Evolutionary conservation across 2,888 invertebrate species (phyloP).

Genomic region (Drosophila anomalata): DNA sequence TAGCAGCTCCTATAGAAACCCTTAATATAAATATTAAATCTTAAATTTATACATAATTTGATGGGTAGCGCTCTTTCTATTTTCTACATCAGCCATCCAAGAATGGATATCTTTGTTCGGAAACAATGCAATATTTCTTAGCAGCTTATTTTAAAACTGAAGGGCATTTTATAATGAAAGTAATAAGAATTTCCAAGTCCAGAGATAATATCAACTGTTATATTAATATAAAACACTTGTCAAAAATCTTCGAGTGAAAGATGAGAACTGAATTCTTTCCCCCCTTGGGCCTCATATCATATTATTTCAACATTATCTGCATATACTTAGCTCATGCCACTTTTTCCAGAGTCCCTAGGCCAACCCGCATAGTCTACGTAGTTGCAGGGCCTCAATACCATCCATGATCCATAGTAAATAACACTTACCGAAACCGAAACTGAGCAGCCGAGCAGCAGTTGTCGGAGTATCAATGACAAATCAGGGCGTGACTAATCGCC

Average conservation of each 20-base stretch:
- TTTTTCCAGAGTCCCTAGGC: constrained; percentile 19
- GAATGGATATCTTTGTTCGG: neutral
- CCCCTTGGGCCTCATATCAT: constrained; percentile 1
- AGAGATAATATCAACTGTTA: too few species aligned
- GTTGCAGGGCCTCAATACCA: constrained; percentile 12
- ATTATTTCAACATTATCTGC: constrained; percentile 24
- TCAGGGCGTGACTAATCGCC: constrained; percentile 73
- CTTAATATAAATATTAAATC: constrained; percentile 6
- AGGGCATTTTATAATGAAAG: neutral
- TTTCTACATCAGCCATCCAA: neutral
- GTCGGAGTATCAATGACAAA: constrained; percentile 69
- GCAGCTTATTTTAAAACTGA: too few species aligned
- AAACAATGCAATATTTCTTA: too few species aligned
- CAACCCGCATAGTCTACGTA: constrained; percentile 20
- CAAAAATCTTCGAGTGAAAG: neutral
- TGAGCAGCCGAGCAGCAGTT: constrained; percentile 30
- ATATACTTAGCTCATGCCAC: neutral
- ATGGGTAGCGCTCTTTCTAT: neutral
- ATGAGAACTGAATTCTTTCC: neutral
- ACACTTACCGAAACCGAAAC: constrained; percentile 26
- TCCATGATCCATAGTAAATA: constrained; percentile 17
- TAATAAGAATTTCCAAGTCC: neutral
- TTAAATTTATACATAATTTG: neutral
- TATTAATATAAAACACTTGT: too few species aligned
- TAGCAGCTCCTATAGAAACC: neutral